Conservation (phyloP, 2,888 invertebrate genomes). For the Drosophila mulleri region DNA sequence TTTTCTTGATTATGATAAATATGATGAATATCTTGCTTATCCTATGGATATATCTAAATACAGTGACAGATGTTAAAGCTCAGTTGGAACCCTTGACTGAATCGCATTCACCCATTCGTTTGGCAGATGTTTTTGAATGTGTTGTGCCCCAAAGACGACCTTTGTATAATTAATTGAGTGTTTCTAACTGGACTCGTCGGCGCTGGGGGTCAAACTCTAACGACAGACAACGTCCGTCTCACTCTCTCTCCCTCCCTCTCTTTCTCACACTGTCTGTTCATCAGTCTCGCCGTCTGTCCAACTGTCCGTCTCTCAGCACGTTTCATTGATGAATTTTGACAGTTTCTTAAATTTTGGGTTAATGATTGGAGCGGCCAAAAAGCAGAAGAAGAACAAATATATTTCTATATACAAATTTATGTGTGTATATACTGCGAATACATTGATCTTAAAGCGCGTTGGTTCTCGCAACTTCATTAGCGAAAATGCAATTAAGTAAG, state of each 20-base stretch:
- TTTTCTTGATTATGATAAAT: background rate
- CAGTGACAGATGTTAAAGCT: background rate
- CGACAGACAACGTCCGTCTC: slow-evolving; percentile 20
- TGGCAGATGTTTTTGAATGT: slow-evolving; percentile 22
- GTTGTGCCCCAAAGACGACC: slow-evolving; percentile 24
- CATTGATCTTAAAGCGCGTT: background rate
- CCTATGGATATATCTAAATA: background rate
- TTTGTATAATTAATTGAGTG: slow-evolving; percentile 58
- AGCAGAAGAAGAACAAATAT: slow-evolving; percentile 11
- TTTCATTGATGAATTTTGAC: slow-evolving; percentile 70
- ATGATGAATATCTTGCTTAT: background rate
- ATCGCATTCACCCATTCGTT: slow-evolving; percentile 5
- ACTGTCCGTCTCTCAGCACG: slow-evolving; percentile 23
- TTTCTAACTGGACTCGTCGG: slow-evolving; percentile 60
- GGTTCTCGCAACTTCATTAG: slow-evolving; percentile 41
- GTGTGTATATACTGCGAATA: slow-evolving; percentile 2
- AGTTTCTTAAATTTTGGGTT: slow-evolving; percentile 56
- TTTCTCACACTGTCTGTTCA: background rate
- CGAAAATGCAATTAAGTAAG: slow-evolving; percentile 59
- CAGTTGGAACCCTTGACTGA: background rate
- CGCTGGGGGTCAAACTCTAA: slow-evolving; percentile 46
- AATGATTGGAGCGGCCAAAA: slow-evolving; percentile 33
- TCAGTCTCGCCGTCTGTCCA: background rate
- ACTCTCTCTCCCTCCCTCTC: background rate
- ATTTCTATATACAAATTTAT: background rate